These are phyloP conservation scores for Mesoligia furuncula DNA, from an alignment of 2,888 invertebrate genomes.

Conservation along the genomic window DNA sequence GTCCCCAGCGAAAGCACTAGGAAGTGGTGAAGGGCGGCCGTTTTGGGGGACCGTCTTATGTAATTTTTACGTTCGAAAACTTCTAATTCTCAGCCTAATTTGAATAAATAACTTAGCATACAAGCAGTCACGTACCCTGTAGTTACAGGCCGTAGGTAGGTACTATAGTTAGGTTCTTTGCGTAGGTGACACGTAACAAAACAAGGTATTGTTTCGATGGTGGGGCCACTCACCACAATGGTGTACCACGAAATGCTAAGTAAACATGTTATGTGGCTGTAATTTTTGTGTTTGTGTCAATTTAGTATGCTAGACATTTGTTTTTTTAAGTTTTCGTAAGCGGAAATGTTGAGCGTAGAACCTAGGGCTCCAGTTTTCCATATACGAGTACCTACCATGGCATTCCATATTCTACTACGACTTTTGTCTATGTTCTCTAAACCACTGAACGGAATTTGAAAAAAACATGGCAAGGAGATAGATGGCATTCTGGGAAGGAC, in stretches of 20 bases:
- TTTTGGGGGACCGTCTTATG: too few species aligned
- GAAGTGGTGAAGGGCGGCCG: too few species aligned
- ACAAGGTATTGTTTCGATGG: constrained; percentile 48
- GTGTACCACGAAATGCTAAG: constrained; percentile 46
- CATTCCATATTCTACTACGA: not conserved
- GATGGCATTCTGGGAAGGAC: not conserved
- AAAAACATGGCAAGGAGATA: not conserved
- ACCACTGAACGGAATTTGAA: not conserved
- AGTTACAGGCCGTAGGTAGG: not conserved
- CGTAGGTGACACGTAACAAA: constrained; percentile 38
- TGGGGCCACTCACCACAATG: constrained; percentile 36
- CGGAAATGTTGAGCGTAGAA: too few species aligned
- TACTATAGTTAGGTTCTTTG: constrained; percentile 20
- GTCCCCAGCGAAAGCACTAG: too few species aligned
- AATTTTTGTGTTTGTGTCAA: constrained; percentile 4
- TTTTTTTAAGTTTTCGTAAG: not conserved
- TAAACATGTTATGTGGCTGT: constrained; percentile 42
- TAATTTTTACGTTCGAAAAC: not conserved
- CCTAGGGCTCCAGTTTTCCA: not conserved
- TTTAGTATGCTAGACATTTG: not conserved
- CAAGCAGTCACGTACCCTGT: not conserved
- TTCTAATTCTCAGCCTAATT: not conserved
- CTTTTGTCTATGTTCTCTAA: not conserved
- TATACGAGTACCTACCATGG: too few species aligned
- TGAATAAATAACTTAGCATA: not conserved